Percentiles rank a stretch among this genome's conserved stretches.
Evolutionary conservation across 2,797 vertebrate genomes (phyloP).

Genomic region (Choloepus didactylus): DNA sequence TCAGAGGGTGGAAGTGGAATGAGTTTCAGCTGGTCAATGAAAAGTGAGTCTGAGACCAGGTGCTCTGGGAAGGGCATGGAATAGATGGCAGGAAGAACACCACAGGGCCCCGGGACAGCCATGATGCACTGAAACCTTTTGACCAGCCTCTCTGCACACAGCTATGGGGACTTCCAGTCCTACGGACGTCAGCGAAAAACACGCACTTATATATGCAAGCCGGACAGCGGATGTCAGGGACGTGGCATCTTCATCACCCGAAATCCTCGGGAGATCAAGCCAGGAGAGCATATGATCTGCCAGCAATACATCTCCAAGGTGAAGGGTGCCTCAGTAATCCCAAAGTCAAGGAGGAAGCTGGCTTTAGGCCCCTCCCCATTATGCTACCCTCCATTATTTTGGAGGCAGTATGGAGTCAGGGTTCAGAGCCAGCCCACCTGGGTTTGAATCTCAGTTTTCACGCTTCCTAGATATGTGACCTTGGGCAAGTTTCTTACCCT

Average conservation of each 20-base stretch:
- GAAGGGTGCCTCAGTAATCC: slow-evolving; percentile 4
- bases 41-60: slow-evolving; percentile 35
- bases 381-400: accelerated
- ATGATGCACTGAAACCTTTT: neutral
- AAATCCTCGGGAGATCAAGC: slow-evolving; percentile 87
- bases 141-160: slow-evolving; percentile 71
- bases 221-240: slow-evolving; percentile 88
- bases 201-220: slow-evolving; percentile 89
- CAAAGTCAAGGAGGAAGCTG: neutral
- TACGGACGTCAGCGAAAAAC: slow-evolving; percentile 83
- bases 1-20: neutral
- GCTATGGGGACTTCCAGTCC: slow-evolving; percentile 89
- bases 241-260: slow-evolving; percentile 87
- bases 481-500: neutral
- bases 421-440: neutral
- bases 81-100: neutral
- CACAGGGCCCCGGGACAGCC: neutral
- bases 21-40: neutral
- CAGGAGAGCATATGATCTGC: slow-evolving; percentile 90
- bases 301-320: slow-evolving; percentile 91
- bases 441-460: neutral
- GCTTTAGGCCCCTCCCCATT: neutral
- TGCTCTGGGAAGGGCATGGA: neutral
- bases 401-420: neutral
- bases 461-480: neutral